Evolutionary conservation across 1,140 invertebrate species (phyloP), one percentile per base, ranked within the genome.

Genomic region (Lerema accius): DNA sequence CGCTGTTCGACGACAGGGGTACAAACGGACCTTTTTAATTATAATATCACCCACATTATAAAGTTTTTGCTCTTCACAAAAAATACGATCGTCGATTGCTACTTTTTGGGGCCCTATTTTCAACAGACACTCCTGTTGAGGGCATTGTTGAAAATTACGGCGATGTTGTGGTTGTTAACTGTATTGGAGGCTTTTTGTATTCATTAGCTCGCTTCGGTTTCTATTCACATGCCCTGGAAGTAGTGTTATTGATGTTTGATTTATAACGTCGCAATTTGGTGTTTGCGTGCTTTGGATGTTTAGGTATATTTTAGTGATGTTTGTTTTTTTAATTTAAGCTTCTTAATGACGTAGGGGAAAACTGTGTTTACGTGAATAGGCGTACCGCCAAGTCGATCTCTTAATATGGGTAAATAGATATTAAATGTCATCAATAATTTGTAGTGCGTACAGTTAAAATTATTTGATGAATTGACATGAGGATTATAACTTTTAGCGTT

Each of bases 1-100:
- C 79, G 83, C 74, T 63, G 83, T 4, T 72, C 78, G 71, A 60
- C 78, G 76, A 78, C 82, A 82, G 80, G 80, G 79, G 79, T 69
- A 75, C 75, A 75, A 65, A 63, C 76, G 73, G 71, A 73, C 72
- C 79, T 78, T 85, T 86, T 85, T 90, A 90, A 90, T 90, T 90
- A 90, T 82, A 90, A 90, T 90, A 90, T 90, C 85, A 90, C 77
- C 80, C 79, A 83, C 80, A 85, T 87, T 86, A 84, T 81, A 83
- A 80, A 75, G 60, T 87, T 88, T 88, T 89, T 87, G 76, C 73
- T 67, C 48, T 43, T 65, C 37, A 77, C 73, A 73, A 84, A 84
- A 84, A 76, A 67, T 69, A 51, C 40, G 45, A 50, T 16, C 42
- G 63, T 60, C 69, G 70, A 73, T 64, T 76, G 80, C 82, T 84